phyloP scores from a whole-genome alignment of 1,140 invertebrate species.

The Diorhabda elongata region DNA sequence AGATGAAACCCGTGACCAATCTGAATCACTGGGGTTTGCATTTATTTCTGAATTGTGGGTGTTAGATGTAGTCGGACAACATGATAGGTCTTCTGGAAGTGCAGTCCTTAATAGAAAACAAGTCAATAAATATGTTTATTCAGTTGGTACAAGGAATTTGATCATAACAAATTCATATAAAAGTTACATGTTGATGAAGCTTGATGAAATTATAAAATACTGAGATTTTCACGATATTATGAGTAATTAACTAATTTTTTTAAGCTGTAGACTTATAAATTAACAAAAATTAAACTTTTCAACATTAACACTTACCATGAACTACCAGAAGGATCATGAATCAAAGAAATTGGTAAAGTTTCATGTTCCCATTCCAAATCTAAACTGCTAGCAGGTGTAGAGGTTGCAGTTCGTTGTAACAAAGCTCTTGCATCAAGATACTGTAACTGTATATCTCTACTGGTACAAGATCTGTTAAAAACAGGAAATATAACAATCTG shows the following conservation, averaged over 20 bases:
- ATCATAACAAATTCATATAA: too few species aligned
- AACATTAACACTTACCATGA: constrained; percentile 37
- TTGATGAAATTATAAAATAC: too few species aligned
- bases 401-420: constrained; percentile 46
- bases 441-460: constrained; percentile 49
- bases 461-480: constrained; percentile 44
- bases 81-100: constrained; percentile 24
- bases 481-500: not conserved
- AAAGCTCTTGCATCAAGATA: constrained; percentile 51
- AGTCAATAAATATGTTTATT: not conserved
- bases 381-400: constrained; percentile 54
- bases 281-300: too few species aligned
- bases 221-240: too few species aligned
- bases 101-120: constrained; percentile 18
- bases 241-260: too few species aligned
- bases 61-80: constrained; percentile 27
- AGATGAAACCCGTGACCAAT: constrained; percentile 54
- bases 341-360: constrained; percentile 41
- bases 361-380: constrained; percentile 62
- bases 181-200: too few species aligned
- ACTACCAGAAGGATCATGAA: constrained; percentile 41
- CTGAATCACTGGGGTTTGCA: constrained; percentile 40
- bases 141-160: too few species aligned
- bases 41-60: constrained; percentile 18
- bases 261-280: too few species aligned